A percentile compares a stretch with the other conserved stretches of the same genome.
These are phyloP conservation scores for Andrena trimmerana DNA, from an alignment of 2,888 invertebrate genomes.

Conservation along the genomic window DNA sequence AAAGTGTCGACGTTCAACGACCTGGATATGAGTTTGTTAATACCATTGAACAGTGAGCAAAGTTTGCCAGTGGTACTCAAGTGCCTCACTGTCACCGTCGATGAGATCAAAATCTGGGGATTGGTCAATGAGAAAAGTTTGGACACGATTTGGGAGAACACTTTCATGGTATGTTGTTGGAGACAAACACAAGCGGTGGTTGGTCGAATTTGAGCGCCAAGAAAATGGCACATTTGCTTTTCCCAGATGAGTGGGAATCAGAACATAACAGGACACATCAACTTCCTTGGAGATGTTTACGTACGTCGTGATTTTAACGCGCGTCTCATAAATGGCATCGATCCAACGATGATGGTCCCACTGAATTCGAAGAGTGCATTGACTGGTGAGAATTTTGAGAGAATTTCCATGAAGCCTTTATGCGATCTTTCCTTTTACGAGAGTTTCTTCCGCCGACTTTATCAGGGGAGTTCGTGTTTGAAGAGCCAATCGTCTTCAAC, in stretches of 20 bases:
- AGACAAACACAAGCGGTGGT: background rate
- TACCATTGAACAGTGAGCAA: conserved; percentile 86
- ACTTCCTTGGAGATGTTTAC: conserved; percentile 68
- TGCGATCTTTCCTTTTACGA: background rate
- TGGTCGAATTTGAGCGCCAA: background rate
- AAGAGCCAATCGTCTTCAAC: conserved; percentile 65
- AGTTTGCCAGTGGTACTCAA: conserved; percentile 81
- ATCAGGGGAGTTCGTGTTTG: conserved; percentile 75
- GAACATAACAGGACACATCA: conserved; percentile 73
- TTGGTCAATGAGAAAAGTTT: conserved; percentile 85
- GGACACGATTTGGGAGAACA: conserved; percentile 85
- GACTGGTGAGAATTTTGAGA: conserved; percentile 61
- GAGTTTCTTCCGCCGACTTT: background rate
- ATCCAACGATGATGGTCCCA: conserved; percentile 63
- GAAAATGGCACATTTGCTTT: background rate
- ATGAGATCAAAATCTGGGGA: conserved; percentile 72
- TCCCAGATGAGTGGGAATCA: conserved; percentile 72
- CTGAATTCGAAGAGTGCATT: conserved; percentile 66
- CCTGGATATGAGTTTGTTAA: conserved; percentile 83
- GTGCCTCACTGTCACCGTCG: conserved; percentile 81
- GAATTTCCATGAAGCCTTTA: too few relatives aligned
- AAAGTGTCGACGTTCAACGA: conserved; percentile 85
- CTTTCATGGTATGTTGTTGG: conserved; percentile 85
- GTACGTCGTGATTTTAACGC: conserved; percentile 71
- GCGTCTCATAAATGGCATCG: conserved; percentile 69